Evolutionary conservation across 2,888 invertebrate genomes (phyloP), one percentile per base, ranked within the genome.

Genomic region (Choreutis nemorana): DNA sequence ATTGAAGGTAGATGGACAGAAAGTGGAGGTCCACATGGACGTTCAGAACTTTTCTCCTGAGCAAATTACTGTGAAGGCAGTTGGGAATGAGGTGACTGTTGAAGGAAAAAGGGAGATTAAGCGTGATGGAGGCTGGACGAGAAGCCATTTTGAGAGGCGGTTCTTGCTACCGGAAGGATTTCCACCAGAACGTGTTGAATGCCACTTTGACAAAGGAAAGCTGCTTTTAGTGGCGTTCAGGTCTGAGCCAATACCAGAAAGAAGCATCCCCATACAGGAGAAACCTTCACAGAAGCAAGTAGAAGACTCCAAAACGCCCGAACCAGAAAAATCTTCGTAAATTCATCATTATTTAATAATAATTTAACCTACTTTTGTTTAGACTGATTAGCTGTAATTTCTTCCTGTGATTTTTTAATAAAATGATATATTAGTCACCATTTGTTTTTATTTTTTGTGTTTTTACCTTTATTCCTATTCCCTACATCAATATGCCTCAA

Each of bases 41-140:
- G 89, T 91, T 0, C 84, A 87, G 47, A 88, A 91, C 44, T 92
- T 91, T 48, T 71, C 81, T n/a, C 91, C 91, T 0, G 84, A 86
- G 9, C 91, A 92, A 59, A 85, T 93, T 20, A 80, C 83, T 5
- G 90, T 92, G 11, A 91, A 90, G 59, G 89, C 89, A 0, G 80
- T 87, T 0, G 90, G 89, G 4, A 84, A 86, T 39, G 82, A 81
- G 30, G 82, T 92, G 13, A 81, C 86, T 28, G 81, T 90, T n/a
- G 89, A 91, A 57, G 91, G 88, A 0, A 89, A 86, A 52, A 91
- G 89, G 50, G 89, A 89, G 46, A 85, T 91, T 37, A 86, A 86
- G 42, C 82, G 83, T 24, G 89, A 90, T 40, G 86, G 87, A 43
- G 91, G 91, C 0, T 87, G 83, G 57, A 85, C 90, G 13, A 85